phyloP scores from a whole-genome alignment of 2,888 invertebrate species.

The Andrena camellia region DNA sequence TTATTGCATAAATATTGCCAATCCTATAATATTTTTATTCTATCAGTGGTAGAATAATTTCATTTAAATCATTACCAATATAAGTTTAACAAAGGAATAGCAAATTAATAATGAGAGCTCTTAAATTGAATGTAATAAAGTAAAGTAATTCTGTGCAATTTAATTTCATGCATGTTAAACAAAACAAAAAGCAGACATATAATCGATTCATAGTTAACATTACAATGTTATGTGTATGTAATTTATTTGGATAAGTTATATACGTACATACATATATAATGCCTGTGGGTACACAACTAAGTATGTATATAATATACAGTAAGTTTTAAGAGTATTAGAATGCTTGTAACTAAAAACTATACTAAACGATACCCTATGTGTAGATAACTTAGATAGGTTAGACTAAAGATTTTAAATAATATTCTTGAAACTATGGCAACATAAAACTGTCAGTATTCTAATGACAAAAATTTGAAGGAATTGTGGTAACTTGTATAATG shows the following conservation, averaged over 20 bases:
- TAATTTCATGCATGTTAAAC: not conserved
- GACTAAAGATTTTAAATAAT: not conserved
- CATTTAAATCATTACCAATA: too few relatives aligned
- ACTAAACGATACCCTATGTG: not conserved
- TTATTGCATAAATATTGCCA: too few relatives aligned
- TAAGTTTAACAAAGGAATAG: too few relatives aligned
- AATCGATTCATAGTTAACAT: not conserved
- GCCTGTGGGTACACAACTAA: too few relatives aligned
- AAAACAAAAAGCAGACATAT: not conserved
- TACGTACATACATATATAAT: too few relatives aligned
- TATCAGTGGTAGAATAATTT: too few relatives aligned
- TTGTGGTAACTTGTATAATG: not conserved
- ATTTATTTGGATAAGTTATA: not conserved
- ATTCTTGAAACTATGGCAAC: too few relatives aligned
- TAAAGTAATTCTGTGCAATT: not conserved
- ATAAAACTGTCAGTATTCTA: not conserved
- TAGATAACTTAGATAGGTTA: not conserved
- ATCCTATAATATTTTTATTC: too few relatives aligned
- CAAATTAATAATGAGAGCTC: too few relatives aligned
- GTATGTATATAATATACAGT: not conserved
- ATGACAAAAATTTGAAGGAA: not conserved
- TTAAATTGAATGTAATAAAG: too few relatives aligned
- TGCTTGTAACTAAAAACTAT: not conserved
- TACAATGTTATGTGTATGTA: not conserved
- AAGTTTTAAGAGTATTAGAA: not conserved